phyloP scores from a whole-genome alignment of 2,888 invertebrate genomes.

The Agriopis marginaria region DNA sequence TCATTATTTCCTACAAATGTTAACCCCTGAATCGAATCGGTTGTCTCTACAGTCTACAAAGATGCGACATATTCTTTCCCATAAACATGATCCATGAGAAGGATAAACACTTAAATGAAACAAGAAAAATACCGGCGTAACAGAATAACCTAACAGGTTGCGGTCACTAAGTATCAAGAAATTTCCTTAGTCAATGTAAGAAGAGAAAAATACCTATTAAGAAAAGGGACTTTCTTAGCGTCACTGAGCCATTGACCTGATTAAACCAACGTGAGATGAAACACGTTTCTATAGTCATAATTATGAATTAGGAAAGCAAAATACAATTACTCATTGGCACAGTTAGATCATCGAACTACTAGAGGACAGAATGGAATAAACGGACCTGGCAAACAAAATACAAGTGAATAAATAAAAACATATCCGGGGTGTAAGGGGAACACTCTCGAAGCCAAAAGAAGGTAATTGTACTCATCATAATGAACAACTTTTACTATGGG shows the following conservation, averaged over 20 bases:
- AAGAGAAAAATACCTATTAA: neutral
- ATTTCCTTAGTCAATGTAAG: constrained; percentile 1
- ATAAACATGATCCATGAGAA: no score
- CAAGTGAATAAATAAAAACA: neutral
- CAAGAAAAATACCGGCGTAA: neutral
- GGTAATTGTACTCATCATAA: no score
- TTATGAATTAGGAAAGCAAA: neutral
- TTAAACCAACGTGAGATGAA: neutral
- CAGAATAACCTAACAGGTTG: neutral
- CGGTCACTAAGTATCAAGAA: neutral
- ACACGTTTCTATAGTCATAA: neutral
- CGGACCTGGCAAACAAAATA: neutral
- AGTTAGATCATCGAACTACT: no score
- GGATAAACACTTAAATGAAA: neutral
- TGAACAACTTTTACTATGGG: no score
- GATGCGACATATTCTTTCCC: no score
- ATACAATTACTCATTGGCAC: neutral
- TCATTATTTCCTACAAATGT: no score
- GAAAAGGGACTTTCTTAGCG: neutral
- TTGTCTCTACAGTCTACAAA: no score
- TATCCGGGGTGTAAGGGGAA: no score
- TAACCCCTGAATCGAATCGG: no score
- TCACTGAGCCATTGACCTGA: neutral
- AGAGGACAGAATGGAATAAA: no score
- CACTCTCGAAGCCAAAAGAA: no score